Percentiles rank a stretch among this genome's conserved stretches.
Conservation (phyloP, 2,113 vertebrate species). For the Dascyllus trimaculatus region DNA sequence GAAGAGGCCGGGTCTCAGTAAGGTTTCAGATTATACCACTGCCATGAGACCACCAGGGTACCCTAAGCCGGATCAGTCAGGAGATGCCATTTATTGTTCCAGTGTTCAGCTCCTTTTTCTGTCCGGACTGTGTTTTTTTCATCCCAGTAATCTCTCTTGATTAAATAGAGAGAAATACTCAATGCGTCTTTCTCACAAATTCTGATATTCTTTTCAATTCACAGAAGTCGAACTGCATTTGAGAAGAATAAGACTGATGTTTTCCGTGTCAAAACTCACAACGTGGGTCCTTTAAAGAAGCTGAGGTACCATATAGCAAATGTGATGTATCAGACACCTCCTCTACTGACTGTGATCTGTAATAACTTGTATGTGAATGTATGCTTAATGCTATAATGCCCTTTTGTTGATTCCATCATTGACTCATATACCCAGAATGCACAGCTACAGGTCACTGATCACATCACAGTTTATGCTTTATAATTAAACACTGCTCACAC, state of each 20-base stretch:
- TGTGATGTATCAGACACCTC: background rate
- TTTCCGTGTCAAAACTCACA: constrained; percentile 97
- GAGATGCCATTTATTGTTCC: constrained; percentile 36
- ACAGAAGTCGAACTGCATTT: constrained; percentile 95
- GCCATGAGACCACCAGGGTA: constrained; percentile 32
- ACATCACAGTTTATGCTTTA: constrained; percentile 5
- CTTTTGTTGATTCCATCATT: background rate
- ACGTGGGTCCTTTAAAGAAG: constrained; percentile 94
- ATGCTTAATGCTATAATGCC: background rate
- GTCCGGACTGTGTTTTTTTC: constrained; percentile 16
- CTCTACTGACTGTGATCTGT: background rate
- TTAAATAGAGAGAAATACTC: background rate
- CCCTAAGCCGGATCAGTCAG: constrained; percentile 32
- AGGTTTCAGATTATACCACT: constrained; percentile 49
- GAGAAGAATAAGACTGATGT: constrained; percentile 96
- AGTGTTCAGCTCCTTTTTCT: constrained; percentile 17
- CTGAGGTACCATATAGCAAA: constrained; percentile 87
- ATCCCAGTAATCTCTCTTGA: background rate
- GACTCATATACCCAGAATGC: constrained; percentile 6
- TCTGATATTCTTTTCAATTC: constrained; percentile 61
- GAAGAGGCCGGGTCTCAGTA: constrained; percentile 27
- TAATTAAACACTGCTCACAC: constrained; percentile 18
- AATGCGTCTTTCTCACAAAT: background rate
- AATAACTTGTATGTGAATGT: background rate
- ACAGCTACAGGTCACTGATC: constrained; percentile 11